Base-by-base conservation (phyloP, 2,113 vertebrate genomes). In the Cettia cetti region DNA sequence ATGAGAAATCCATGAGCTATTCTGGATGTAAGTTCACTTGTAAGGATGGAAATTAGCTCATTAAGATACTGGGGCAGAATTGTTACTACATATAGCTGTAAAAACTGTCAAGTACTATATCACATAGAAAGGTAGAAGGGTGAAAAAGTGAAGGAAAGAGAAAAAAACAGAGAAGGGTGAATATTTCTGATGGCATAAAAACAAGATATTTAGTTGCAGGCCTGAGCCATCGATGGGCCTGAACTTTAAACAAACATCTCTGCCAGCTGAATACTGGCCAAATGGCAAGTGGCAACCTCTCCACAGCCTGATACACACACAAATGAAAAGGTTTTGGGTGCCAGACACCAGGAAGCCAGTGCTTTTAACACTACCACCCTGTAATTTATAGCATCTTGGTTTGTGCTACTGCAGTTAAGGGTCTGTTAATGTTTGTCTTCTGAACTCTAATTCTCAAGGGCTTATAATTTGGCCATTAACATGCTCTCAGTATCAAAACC, bases 371-470 rank as follows among this genome's bases (percentile, higher is more conserved):
- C 95, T 94, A 81, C 96, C 94, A 97, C 93, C 91, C 97, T 82
- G 76, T 94, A 98, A 97, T 98, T 98, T 96, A 95, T 94, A 95
- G 93, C 86, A 90, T 87, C 96, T 94, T 89, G 13, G 69, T 93
- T 85, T 94, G 89, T 87, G 72, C 92, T 80, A 86, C 65, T 96
- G 97, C 86, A 95, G 89, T 89, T 94, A 91, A 37, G 78, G 91
- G 82, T 96, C 92, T 96, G 78, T 65, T 94, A 90, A 87, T 83
- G 86, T 95, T 95, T 96, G 90, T 80, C 71, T 96, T 92, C 65
- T 92, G 84, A 93, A 87, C 61, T 89, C 85, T 60, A 83, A 93
- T 91, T 82, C 91, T 95, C 94, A 94, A 83, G 90, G 93, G 93
- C 88, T 96, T 97, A 91, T 86, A 93, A 94, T 92, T 91, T 95